Evolutionary conservation across 2,113 vertebrate genomes (phyloP), one percentile per base, ranked within the genome.

Genomic region (Pelecanus crispus): DNA sequence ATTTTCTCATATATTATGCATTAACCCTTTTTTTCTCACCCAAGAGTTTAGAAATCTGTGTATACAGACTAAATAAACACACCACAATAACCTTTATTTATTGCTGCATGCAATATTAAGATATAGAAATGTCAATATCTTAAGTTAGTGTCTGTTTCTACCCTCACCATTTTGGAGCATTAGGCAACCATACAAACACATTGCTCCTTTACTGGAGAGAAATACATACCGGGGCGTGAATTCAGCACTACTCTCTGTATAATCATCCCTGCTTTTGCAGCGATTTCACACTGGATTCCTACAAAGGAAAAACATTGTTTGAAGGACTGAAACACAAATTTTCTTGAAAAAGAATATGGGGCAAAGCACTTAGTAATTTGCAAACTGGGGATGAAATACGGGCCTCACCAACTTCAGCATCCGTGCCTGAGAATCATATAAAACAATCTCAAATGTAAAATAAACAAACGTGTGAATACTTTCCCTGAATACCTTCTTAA

Each of bases 161-260:
- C 25, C 52, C 22, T 89, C 42, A 40, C 5, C 18, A 28, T 85
- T 95, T 42, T 53, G 15, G 16, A 86, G 40, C 65, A 82, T 85
- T 89, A 74, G 50, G 29, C 62, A 92, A 88, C 28, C 10, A 47
- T 32, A 71, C 50, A 71, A 82, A 49, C 15, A 82, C 17, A 63
- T 3, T 80, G 55, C 36, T 92, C 47, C 65, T 58, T 82, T 31
- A 65, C 10, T 9, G 61, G 28, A 95, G 66, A 84, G 31, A 77
- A 94, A 97, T 97, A 97, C 98, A 19, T 98, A 99, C 99, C 99
- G 49, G 99, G 99, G 61, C 98, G 97, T 49, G 98, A 99, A 92
- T 98, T 97, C 81, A 99, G 91, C 47, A 99, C 97, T 31, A 99
- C 98, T 98, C 98, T 98, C 89, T 98, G 97, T 85, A 98, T 93